Evolutionary conservation across 2,888 invertebrate species (phyloP).

Genomic region (Xestia rhomboidea): DNA sequence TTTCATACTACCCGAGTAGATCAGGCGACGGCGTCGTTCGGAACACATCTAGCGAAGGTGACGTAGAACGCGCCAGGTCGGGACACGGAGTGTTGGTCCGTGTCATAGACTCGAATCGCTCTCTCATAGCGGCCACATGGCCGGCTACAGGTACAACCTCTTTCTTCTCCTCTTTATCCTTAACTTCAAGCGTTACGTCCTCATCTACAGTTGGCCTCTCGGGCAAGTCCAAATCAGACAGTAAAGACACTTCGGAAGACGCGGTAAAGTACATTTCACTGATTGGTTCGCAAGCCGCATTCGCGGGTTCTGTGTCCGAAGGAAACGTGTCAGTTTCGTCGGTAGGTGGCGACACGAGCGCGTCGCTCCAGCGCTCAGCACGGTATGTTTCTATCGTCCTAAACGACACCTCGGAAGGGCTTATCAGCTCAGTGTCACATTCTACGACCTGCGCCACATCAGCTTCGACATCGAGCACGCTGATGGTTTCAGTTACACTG

Average conservation of each 20-base stretch:
- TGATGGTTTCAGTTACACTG: constrained; percentile 37
- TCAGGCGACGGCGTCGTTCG: constrained; percentile 83
- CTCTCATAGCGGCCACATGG: constrained; percentile 89
- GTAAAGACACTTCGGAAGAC: constrained; percentile 84
- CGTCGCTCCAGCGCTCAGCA: constrained; percentile 77
- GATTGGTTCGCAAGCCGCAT: constrained; percentile 72
- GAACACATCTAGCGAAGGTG: constrained; percentile 80
- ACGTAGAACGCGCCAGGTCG: constrained; percentile 77
- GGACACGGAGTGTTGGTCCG: constrained; percentile 85
- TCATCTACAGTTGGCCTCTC: constrained; percentile 66
- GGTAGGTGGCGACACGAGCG: constrained; percentile 73
- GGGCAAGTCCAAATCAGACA: constrained; percentile 80
- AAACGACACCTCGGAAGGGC: constrained; percentile 76
- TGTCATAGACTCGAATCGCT: constrained; percentile 88
- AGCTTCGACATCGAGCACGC: constrained; percentile 44
- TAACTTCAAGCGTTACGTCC: constrained; percentile 65
- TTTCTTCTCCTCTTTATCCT: constrained; percentile 73
- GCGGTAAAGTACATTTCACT: constrained; percentile 87
- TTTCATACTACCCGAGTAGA: constrained; percentile 70
- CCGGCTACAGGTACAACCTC: constrained; percentile 82
- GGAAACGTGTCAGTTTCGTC: constrained; percentile 69
- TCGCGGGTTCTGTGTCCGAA: constrained; percentile 74
- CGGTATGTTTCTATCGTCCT: constrained; percentile 71
- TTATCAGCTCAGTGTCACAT: constrained; percentile 67
- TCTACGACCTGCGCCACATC: constrained; percentile 56